Conservation (phyloP, 2,888 invertebrate species). For the Xylocampa areola region DNA sequence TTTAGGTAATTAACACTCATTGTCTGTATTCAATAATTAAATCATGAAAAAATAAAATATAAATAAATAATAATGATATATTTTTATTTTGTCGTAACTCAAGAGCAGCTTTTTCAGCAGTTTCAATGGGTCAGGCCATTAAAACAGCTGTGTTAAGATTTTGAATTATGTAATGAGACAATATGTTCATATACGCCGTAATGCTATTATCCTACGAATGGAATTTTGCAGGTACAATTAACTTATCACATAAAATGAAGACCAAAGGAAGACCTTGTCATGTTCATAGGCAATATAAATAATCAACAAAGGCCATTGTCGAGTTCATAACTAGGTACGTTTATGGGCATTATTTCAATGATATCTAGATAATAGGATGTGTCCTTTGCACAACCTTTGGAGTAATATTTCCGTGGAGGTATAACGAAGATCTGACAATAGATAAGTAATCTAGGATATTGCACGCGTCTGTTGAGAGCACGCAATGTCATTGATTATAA, state of each 20-base stretch:
- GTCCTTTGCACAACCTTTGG: conserved; percentile 31
- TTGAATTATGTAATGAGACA: no score
- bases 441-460: conserved; percentile 16
- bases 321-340: conserved; percentile 26
- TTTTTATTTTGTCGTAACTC: no score
- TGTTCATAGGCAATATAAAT: conserved; percentile 16
- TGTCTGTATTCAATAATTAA: no score
- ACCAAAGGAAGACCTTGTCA: conserved; percentile 36
- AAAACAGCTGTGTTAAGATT: no score
- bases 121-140: no score
- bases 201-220: no score
- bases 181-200: no score
- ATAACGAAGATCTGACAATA: conserved; percentile 20
- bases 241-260: conserved; percentile 23
- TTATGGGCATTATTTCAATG: conserved; percentile 29
- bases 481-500: not conserved
- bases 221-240: conserved; percentile 20
- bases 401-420: conserved; percentile 35
- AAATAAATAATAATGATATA: no score
- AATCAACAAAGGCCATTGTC: conserved; percentile 37
- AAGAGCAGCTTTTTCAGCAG: no score
- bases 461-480: conserved; percentile 20
- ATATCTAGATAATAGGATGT: conserved; percentile 26
- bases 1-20: no score
- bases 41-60: no score